Evolutionary conservation across 1,140 invertebrate genomes (phyloP).

Genomic region (Hypsibius dujardini): DNA sequence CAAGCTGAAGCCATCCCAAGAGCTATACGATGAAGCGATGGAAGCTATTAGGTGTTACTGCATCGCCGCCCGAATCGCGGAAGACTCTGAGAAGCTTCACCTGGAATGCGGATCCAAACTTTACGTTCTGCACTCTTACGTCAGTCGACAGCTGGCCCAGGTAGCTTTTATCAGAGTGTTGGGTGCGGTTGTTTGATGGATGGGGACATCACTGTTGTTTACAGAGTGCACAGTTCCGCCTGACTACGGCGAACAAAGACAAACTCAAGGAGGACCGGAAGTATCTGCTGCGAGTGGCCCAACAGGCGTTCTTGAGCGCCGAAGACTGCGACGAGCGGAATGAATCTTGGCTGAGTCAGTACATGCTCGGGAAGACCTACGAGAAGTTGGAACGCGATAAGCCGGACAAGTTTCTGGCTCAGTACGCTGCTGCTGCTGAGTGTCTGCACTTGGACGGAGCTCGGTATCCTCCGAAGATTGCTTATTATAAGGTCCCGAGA

Average conservation of each 20-base stretch:
- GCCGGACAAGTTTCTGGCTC: slow-evolving; percentile 52
- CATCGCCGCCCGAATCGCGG: slow-evolving; percentile 49
- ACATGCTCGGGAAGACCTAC: slow-evolving; percentile 75
- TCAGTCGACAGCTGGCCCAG: slow-evolving; percentile 60
- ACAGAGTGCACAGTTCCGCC: slow-evolving; percentile 34
- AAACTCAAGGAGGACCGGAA: slow-evolving; percentile 55
- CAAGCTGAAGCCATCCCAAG: slow-evolving; percentile 44
- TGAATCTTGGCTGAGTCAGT: slow-evolving; percentile 58
- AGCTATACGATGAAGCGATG: slow-evolving; percentile 49
- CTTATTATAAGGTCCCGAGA: slow-evolving; percentile 59
- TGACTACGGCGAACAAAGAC: slow-evolving; percentile 48
- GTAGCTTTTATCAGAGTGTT: slow-evolving; percentile 24
- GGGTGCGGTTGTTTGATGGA: too few relatives aligned
- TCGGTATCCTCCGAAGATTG: slow-evolving; percentile 64
- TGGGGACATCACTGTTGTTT: background rate
- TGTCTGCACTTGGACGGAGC: slow-evolving; percentile 60
- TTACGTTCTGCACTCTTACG: slow-evolving; percentile 68
- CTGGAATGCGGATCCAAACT: slow-evolving; percentile 71
- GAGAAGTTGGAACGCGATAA: slow-evolving; percentile 53
- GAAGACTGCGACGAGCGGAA: slow-evolving; percentile 48
- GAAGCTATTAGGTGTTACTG: slow-evolving; percentile 56
- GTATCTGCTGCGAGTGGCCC: slow-evolving; percentile 52
- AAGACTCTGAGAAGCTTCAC: slow-evolving; percentile 40
- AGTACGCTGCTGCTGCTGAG: slow-evolving; percentile 52
- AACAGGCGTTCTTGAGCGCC: slow-evolving; percentile 55